Evolutionary conservation across 2,888 invertebrate genomes (phyloP).

Genomic region (Ormia ochracea): DNA sequence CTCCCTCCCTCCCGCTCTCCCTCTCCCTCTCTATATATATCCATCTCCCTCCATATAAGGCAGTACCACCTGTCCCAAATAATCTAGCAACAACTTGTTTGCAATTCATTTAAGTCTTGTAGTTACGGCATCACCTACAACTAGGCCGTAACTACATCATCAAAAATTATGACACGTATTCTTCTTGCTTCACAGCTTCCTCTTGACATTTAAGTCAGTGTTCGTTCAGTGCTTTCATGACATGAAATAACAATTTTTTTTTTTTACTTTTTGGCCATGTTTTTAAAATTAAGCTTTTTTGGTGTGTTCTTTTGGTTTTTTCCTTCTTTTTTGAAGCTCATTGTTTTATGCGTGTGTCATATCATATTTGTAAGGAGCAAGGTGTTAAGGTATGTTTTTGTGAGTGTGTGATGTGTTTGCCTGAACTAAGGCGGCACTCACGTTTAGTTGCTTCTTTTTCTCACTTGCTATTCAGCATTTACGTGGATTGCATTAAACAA

Average conservation of each 20-base stretch:
- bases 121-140: neutral
- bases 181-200: constrained; percentile 30
- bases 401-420: neutral
- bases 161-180: constrained; percentile 55
- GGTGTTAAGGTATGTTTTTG: neutral
- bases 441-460: constrained; percentile 21
- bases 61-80: neutral
- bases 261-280: neutral
- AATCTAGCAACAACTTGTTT: constrained; percentile 22
- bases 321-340: neutral
- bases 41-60: no score
- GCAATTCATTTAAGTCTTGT: constrained; percentile 33
- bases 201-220: constrained; percentile 3
- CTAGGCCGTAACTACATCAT: constrained; percentile 5
- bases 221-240: neutral
- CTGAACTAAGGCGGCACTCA: constrained; percentile 33
- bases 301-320: neutral
- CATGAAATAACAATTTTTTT: no score
- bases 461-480: neutral
- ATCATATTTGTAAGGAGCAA: neutral
- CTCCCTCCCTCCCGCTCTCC: no score
- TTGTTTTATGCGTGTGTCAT: constrained; percentile 18
- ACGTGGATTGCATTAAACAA: constrained; percentile 47
- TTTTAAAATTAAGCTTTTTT: constrained; percentile 17
- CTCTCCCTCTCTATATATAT: no score